Evolutionary conservation across 1,140 invertebrate genomes (phyloP), one percentile per base, ranked within the genome.

Genomic region (Hyposmocoma kahamanoa): DNA sequence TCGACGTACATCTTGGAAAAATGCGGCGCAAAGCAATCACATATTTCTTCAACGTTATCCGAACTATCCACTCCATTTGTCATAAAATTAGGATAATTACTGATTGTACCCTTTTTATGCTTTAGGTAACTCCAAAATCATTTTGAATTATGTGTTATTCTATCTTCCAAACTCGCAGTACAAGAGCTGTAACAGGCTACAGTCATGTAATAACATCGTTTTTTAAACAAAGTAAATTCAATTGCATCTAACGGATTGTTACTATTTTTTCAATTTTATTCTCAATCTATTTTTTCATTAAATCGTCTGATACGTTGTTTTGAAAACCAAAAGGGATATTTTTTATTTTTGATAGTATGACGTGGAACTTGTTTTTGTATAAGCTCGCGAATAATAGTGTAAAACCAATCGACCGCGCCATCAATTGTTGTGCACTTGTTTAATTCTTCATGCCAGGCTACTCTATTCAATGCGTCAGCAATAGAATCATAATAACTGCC

Each of bases 261-360:
- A 6, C 9, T 45, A 34, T 32, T 30, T 32, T 32, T 45, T 45
- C 3, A 45, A 32, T 30, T 13, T 28, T 6, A 18, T 10, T 10
- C 28, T 6, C 5, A 19, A 2, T 9, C 22, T 28, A 20, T 45
- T 45, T 45, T 45, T 32, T 45, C 43, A 10, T 32, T 28, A 3
- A 45, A 18, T n/a, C 21, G 6, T 45, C 13, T 19, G 22, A 45
- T 30, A 6, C 28, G 26, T 11, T 15, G 2, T 8, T 13, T 6
- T 17, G 18, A 22, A 34, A 32, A 45, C 43, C 43, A 45, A n/a
- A 8, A 21, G 11, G 43, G 43, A 18, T 22, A n/a, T 2, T 42
- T 2, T 3, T 2, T 3, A 2, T 42, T 24, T 42, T 42, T 42
- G 5, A 24, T 22, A 6, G 3, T 42, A 2, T 2, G 22, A 22